Percentiles rank a stretch among this genome's conserved stretches.
phyloP scores from a whole-genome alignment of 2,888 invertebrate species.

The Drosophila sordidula region DNA sequence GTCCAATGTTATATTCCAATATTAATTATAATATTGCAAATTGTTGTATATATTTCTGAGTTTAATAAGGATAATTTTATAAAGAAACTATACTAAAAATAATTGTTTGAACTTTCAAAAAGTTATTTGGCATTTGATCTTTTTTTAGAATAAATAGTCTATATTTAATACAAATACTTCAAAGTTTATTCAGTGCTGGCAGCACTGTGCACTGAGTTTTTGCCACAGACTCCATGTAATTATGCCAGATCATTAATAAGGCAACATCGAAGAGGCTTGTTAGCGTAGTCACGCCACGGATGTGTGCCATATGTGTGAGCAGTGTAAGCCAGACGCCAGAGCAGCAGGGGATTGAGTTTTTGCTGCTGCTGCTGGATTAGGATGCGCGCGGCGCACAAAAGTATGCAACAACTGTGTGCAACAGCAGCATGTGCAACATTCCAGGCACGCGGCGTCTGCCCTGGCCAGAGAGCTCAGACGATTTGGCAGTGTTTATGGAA shows the following conservation, averaged over 20 bases:
- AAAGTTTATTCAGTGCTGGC: neutral
- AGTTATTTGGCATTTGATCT: no score
- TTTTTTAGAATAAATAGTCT: no score
- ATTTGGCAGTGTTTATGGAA: slow-evolving; percentile 79
- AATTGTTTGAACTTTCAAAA: no score
- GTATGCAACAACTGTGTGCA: slow-evolving; percentile 54
- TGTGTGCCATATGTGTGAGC: slow-evolving; percentile 43
- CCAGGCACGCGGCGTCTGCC: slow-evolving; percentile 37
- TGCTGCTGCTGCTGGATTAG: slow-evolving; percentile 36
- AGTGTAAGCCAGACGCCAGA: neutral
- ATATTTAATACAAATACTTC: neutral
- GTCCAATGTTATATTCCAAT: no score
- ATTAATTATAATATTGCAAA: no score
- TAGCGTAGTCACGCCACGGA: slow-evolving; percentile 30
- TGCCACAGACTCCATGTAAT: slow-evolving; percentile 42
- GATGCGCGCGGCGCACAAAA: slow-evolving; percentile 30
- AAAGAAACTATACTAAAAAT: no score
- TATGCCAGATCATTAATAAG: slow-evolving; percentile 70
- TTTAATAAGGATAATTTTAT: no score
- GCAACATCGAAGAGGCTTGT: slow-evolving; percentile 48
- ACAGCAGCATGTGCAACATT: slow-evolving; percentile 26
- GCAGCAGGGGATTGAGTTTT: neutral
- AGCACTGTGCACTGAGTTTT: slow-evolving; percentile 25
- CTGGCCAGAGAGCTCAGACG: slow-evolving; percentile 60
- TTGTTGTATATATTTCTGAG: no score